Percentiles rank a stretch among this genome's conserved stretches.
These are phyloP conservation scores for Heliconius himera DNA, from an alignment of 1,140 invertebrate species.

Conservation along the genomic window DNA sequence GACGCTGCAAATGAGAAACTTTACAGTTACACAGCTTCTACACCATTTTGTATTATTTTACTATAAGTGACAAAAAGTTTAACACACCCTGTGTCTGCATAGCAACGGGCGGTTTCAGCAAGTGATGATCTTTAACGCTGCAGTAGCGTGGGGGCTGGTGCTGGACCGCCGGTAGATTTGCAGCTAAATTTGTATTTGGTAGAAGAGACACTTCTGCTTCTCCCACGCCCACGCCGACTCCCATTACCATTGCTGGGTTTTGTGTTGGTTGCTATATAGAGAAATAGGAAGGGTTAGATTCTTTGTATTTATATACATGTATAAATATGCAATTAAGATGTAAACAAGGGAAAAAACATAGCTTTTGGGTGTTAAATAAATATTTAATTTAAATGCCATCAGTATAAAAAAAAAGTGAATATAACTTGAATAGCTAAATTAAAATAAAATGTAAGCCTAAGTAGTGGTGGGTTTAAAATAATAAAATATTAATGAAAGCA, in stretches of 20 bases:
- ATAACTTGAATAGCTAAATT: too few relatives aligned
- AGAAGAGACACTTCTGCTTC: constrained; percentile 70
- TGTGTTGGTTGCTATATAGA: neutral
- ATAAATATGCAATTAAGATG: too few relatives aligned
- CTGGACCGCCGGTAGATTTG: constrained; percentile 72
- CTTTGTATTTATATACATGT: too few relatives aligned
- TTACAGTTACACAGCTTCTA: too few relatives aligned
- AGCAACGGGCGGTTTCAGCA: constrained; percentile 94
- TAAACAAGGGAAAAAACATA: neutral
- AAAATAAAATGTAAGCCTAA: too few relatives aligned
- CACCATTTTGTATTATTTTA: too few relatives aligned
- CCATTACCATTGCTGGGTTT: neutral
- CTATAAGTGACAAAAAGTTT: too few relatives aligned
- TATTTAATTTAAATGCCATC: too few relatives aligned
- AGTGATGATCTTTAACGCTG: constrained; percentile 95
- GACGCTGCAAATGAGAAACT: constrained; percentile 80
- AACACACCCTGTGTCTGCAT: constrained; percentile 92
- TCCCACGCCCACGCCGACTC: constrained; percentile 28
- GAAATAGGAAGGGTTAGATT: too few relatives aligned
- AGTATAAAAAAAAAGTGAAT: too few relatives aligned
- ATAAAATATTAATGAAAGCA: too few relatives aligned
- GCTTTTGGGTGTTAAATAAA: neutral
- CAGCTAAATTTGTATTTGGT: constrained; percentile 82
- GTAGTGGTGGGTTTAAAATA: too few relatives aligned
- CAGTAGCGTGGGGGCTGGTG: constrained; percentile 88